These are phyloP conservation scores for Yoshiicerus persimilis DNA, from an alignment of 1,140 invertebrate genomes.

Conservation along the genomic window DNA sequence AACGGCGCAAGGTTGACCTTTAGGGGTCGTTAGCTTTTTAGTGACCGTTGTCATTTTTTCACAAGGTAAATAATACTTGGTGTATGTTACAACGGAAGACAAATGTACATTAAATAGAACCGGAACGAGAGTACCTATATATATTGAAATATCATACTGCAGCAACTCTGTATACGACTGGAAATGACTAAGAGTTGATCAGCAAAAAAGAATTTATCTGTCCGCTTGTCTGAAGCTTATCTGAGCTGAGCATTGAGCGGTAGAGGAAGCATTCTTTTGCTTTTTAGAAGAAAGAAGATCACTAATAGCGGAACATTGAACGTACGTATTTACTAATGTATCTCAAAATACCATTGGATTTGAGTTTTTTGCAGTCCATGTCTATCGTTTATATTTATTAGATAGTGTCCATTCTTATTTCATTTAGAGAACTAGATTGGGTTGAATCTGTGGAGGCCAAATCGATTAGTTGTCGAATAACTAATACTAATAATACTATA, in stretches of 20 bases:
- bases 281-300: background rate
- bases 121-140: too few species aligned
- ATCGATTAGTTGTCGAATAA: background rate
- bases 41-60: too few species aligned
- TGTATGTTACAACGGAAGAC: too few species aligned
- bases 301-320: background rate
- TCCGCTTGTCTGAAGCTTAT: background rate
- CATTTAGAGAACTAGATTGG: background rate
- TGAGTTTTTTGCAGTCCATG: background rate
- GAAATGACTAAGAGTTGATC: background rate
- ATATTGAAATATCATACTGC: too few species aligned
- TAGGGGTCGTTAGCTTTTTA: too few species aligned
- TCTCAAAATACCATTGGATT: background rate
- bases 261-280: background rate
- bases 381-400: background rate
- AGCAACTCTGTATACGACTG: too few species aligned
- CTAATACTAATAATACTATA: background rate
- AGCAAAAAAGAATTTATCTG: background rate
- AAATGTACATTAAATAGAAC: too few species aligned
- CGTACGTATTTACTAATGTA: background rate
- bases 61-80: too few species aligned
- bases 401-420: background rate
- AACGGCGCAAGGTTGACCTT: too few species aligned
- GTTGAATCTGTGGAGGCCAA: background rate
- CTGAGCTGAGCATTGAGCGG: background rate